Conservation (phyloP, 2,888 invertebrate species). For the Mesorhabditis spiculigera region DNA sequence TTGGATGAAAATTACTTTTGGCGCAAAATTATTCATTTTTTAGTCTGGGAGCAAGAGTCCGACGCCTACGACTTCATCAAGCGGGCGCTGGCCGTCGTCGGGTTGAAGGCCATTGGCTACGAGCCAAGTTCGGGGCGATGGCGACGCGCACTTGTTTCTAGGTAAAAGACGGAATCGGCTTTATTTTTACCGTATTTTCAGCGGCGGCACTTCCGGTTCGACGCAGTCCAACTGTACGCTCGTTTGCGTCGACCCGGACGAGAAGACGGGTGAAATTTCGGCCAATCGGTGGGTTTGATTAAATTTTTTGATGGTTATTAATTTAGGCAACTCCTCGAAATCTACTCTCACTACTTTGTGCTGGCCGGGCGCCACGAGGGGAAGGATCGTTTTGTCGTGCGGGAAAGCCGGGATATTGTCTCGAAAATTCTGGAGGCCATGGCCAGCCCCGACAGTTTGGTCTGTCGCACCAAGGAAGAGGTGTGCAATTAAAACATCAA, state of each 20-base stretch:
- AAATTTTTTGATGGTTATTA: not conserved
- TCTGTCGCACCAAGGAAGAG: not conserved
- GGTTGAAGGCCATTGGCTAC: not conserved
- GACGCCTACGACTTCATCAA: not conserved
- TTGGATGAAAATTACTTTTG: too few species aligned
- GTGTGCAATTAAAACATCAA: not conserved
- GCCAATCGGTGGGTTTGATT: not conserved
- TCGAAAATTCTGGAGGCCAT: not conserved
- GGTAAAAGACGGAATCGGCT: not conserved
- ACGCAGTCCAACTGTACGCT: not conserved
- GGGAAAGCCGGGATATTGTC: not conserved
- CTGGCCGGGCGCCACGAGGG: not conserved
- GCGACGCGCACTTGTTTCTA: not conserved
- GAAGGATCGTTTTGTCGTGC: not conserved
- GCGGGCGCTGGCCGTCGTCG: not conserved
- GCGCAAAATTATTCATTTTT: too few species aligned
- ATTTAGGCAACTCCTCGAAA: conserved; percentile 4
- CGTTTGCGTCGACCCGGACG: not conserved
- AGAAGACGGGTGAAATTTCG: not conserved
- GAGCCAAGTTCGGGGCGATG: not conserved
- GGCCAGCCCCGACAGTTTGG: not conserved
- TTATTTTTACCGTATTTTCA: not conserved
- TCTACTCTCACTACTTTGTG: conserved; percentile 5
- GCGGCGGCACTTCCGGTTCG: not conserved
- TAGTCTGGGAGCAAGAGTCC: not conserved